A percentile compares a stretch with the other conserved stretches of the same genome.
Evolutionary conservation across 1,140 invertebrate genomes (phyloP).

Genomic region (Pemphigus obesinymphae): DNA sequence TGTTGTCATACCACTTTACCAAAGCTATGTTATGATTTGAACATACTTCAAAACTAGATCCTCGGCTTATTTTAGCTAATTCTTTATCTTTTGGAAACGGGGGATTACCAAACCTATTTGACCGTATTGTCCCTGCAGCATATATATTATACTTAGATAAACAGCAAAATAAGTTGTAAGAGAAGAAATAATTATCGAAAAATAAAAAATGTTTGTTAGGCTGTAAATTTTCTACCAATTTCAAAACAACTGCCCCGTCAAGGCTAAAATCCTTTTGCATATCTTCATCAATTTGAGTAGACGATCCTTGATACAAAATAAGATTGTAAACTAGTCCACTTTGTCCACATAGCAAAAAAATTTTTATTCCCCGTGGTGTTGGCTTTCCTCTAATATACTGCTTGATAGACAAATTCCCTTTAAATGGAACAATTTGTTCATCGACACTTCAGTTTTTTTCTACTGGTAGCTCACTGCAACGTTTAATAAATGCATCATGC

Average conservation of each 20-base stretch:
- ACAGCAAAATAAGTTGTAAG: slow-evolving; percentile 35
- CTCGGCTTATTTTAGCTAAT: slow-evolving; percentile 43
- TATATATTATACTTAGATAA: slow-evolving; percentile 19
- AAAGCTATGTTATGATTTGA: slow-evolving; percentile 4
- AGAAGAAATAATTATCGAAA: neutral
- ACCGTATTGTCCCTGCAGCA: slow-evolving; percentile 41
- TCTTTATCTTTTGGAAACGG: slow-evolving; percentile 42
- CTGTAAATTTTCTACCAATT: neutral
- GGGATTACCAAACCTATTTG: slow-evolving; percentile 42
- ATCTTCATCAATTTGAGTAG: slow-evolving; percentile 42
- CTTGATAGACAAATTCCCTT: slow-evolving; percentile 44
- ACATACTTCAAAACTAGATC: slow-evolving; percentile 12
- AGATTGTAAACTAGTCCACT: slow-evolving; percentile 47
- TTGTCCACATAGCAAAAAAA: slow-evolving; percentile 46
- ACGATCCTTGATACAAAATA: slow-evolving; percentile 43
- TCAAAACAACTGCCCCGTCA: neutral
- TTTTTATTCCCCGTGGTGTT: slow-evolving; percentile 39
- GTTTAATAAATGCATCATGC: slow-evolving; percentile 34
- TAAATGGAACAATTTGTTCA: slow-evolving; percentile 49
- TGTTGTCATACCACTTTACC: slow-evolving; percentile 7
- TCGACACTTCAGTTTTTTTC: slow-evolving; percentile 46
- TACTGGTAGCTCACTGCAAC: slow-evolving; percentile 21
- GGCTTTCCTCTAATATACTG: slow-evolving; percentile 35
- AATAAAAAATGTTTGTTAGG: slow-evolving; percentile 45
- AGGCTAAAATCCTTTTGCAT: slow-evolving; percentile 34